Percentiles rank a stretch among this genome's conserved stretches.
These are phyloP conservation scores for Amazonetta brasiliensis DNA, from an alignment of 2,797 vertebrate species.

Conservation along the genomic window DNA sequence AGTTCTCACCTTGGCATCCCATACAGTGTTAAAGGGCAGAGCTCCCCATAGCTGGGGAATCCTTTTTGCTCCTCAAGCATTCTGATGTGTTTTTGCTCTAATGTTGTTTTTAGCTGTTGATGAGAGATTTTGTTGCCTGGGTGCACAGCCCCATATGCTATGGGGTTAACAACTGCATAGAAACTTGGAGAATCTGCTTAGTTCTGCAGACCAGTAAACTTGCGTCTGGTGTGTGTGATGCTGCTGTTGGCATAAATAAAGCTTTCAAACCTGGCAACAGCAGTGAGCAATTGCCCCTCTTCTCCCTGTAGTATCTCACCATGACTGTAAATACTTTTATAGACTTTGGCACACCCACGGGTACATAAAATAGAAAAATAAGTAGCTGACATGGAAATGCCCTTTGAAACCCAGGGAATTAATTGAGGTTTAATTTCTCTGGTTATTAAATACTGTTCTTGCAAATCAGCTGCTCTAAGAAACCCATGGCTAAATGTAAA, in stretches of 20 bases:
- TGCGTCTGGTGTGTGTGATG: not conserved
- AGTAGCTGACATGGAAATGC: not conserved
- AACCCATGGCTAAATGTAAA: not conserved
- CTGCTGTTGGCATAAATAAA: not conserved
- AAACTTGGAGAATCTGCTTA: not conserved
- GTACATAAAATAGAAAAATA: conserved; percentile 3
- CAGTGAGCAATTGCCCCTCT: not conserved
- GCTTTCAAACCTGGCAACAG: not conserved
- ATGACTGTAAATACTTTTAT: not conserved
- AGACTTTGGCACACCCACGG: not conserved
- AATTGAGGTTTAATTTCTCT: not conserved
- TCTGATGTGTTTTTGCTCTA: not conserved
- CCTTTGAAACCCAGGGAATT: not conserved
- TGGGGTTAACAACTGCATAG: not conserved
- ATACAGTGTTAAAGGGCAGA: not conserved
- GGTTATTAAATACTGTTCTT: not conserved
- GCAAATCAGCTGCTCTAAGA: not conserved
- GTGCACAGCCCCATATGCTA: not conserved
- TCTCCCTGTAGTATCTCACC: not conserved
- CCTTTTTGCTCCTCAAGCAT: not conserved
- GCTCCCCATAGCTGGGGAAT: not conserved
- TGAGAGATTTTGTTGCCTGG: not conserved
- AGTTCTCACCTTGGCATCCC: not conserved
- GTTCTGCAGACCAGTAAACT: not conserved
- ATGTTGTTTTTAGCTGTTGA: not conserved